Conservation (phyloP, 1,140 invertebrate species). For the Trigoniulus corallinus region DNA sequence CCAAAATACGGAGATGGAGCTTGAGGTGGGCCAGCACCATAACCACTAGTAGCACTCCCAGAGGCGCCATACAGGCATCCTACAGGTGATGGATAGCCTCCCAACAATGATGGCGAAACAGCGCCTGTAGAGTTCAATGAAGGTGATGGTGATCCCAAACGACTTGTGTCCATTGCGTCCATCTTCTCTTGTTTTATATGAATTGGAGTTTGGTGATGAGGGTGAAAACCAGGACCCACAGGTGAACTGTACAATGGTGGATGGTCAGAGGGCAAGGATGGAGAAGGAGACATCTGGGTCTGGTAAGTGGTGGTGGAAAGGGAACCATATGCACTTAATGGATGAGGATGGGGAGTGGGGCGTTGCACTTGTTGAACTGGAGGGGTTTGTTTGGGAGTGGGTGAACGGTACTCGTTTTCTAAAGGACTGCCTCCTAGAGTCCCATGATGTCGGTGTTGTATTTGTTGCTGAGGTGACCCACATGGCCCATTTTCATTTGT, state of each 20-base stretch:
- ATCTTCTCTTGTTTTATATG: slow-evolving; percentile 16
- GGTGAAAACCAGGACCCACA: slow-evolving; percentile 10
- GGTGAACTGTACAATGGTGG: not conserved
- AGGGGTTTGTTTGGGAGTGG: too few species aligned
- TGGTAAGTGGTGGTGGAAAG: slow-evolving; percentile 32
- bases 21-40: slow-evolving; percentile 9
- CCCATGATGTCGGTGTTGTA: too few species aligned
- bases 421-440: too few species aligned
- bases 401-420: too few species aligned
- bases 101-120: slow-evolving; percentile 8
- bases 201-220: slow-evolving; percentile 20
- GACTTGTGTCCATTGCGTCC: slow-evolving; percentile 25
- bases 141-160: slow-evolving; percentile 16
- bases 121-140: slow-evolving; percentile 11
- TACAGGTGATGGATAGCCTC: slow-evolving; percentile 11
- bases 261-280: too few species aligned
- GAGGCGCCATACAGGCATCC: slow-evolving; percentile 12
- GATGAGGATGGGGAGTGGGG: slow-evolving; percentile 1
- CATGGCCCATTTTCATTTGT: too few species aligned
- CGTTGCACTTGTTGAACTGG: not conserved
- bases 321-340: slow-evolving; percentile 28
- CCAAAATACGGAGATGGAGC: slow-evolving; percentile 8
- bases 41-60: slow-evolving; percentile 10
- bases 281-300: slow-evolving; percentile 19
- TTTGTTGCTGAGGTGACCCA: too few species aligned